A percentile compares a stretch with the other conserved stretches of the same genome.
Conservation (phyloP, 2,888 invertebrate species). For the Panzeria rudis region DNA sequence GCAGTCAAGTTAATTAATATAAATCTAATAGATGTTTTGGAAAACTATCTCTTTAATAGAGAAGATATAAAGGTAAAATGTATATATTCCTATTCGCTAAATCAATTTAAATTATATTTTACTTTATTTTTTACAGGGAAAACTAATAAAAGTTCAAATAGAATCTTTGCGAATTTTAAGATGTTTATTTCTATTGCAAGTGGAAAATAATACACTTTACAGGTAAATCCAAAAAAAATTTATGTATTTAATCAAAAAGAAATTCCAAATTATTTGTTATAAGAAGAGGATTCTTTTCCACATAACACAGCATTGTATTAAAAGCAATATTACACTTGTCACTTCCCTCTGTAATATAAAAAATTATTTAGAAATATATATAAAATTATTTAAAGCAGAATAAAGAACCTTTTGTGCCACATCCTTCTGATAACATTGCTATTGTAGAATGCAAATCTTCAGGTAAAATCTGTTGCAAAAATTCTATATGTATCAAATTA, state of each 20-base stretch:
- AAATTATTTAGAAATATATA: constrained; percentile 10
- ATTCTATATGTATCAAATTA: constrained; percentile 78
- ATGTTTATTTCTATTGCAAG: constrained; percentile 78
- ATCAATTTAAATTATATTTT: background rate
- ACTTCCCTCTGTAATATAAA: constrained; percentile 77
- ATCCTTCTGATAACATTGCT: constrained; percentile 74
- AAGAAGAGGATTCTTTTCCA: constrained; percentile 77
- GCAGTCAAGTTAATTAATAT: constrained; percentile 77
- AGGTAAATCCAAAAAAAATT: constrained; percentile 77
- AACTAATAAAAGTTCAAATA: constrained; percentile 85
- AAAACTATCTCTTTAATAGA: constrained; percentile 79
- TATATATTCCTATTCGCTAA: background rate
- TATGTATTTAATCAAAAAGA: constrained; percentile 65
- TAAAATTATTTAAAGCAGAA: constrained; percentile 20
- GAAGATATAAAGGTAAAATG: constrained; percentile 80
- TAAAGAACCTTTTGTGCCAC: constrained; percentile 78
- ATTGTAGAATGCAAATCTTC: constrained; percentile 77
- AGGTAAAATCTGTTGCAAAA: constrained; percentile 79
- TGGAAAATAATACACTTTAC: constrained; percentile 78
- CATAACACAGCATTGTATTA: constrained; percentile 79
- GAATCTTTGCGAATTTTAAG: constrained; percentile 84
- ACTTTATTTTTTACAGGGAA: constrained; percentile 76
- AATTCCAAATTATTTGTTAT: constrained; percentile 59
- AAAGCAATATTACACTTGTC: constrained; percentile 81
- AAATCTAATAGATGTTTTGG: constrained; percentile 78